Evolutionary conservation across 2,113 vertebrate genomes (phyloP), one percentile per base, ranked within the genome.

Genomic region (Strix aluco): DNA sequence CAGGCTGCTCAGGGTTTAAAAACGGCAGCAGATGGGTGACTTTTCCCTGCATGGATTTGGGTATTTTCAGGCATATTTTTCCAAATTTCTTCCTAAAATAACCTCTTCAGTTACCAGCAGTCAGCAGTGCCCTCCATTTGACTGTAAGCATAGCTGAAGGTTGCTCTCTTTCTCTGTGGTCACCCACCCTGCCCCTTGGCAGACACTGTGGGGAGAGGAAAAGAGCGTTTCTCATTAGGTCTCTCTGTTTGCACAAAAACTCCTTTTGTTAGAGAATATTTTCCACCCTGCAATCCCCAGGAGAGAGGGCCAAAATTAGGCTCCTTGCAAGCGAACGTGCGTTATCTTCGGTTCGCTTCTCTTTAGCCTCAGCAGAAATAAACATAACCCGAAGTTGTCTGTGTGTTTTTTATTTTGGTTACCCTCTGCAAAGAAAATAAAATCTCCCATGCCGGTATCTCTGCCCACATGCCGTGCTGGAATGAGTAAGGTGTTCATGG

Each of bases 41-140:
- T 97, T 95, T 85, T 67, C 94, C 85, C 71, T 88, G 62, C 86
- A 10, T 73, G 74, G 66, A 95, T 95, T 94, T 89, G 96, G 95
- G 94, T 97, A 95, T 97, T 98, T 98, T 90, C 94, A 71, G 81
- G 47, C 93, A 42, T 97, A 97, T 98, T 98, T 98, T 97, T 91
- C 96, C 97, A 85, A 96, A 93, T 97, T 97, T 98, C 95, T 97
- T 95, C 97, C 90, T 94, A 97, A 98, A 98, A 98, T 98, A 98
- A 96, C 70, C 87, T 96, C 69, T 51, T 57, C 7, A 55, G 93
- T 98, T 98, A 97, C 98, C 97, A 98, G 98, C 98, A 98, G 96
- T 92, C 97, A 97, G 97, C 94, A 90, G 94, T 97, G 98, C 97
- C 97, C 97, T 97, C 95, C 62, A 2, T 80, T 90, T 96, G 95